These are phyloP conservation scores for Cirrhinus molitorella DNA, from an alignment of 2,797 vertebrate species.

Conservation along the genomic window DNA sequence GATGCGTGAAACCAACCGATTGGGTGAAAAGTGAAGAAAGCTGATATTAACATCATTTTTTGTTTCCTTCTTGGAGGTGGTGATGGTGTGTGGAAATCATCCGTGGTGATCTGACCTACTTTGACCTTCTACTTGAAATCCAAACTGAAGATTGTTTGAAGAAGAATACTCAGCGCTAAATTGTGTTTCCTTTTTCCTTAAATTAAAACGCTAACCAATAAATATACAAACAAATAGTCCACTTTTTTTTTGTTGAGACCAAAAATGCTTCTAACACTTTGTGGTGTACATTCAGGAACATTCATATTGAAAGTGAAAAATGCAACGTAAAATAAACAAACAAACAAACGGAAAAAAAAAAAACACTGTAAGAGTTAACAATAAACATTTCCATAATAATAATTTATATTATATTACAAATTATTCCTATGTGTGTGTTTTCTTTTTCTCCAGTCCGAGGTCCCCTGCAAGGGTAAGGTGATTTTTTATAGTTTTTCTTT, in stretches of 20 bases:
- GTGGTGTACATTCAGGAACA: constrained; percentile 97
- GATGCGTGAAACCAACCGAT: constrained; percentile 19
- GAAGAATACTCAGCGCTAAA: constrained; percentile 50
- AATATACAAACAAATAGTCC: constrained; percentile 70
- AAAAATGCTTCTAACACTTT: constrained; percentile 81
- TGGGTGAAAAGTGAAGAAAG: constrained; percentile 41
- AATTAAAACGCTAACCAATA: constrained; percentile 67
- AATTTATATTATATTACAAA: constrained; percentile 84
- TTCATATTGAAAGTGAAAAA: constrained; percentile 90
- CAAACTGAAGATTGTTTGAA: constrained; percentile 54
- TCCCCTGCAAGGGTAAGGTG: constrained; percentile 73
- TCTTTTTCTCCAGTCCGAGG: constrained; percentile 79
- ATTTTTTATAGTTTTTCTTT: constrained; percentile 97
- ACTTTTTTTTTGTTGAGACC: constrained; percentile 65
- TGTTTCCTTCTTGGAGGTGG: constrained; percentile 40
- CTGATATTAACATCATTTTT: constrained; percentile 17
- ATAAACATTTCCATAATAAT: constrained; percentile 72
- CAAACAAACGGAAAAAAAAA: constrained; percentile 79
- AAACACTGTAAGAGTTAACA: constrained; percentile 76
- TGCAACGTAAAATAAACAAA: constrained; percentile 82
- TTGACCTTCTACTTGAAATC: constrained; percentile 48
- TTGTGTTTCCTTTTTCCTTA: constrained; percentile 56
- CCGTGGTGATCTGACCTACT: constrained; percentile 44
- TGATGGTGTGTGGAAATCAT: constrained; percentile 47
- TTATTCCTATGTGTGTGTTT: constrained; percentile 79